Conservation (phyloP, 1,140 invertebrate species). For the Cyrtorhinus lividipennis region DNA sequence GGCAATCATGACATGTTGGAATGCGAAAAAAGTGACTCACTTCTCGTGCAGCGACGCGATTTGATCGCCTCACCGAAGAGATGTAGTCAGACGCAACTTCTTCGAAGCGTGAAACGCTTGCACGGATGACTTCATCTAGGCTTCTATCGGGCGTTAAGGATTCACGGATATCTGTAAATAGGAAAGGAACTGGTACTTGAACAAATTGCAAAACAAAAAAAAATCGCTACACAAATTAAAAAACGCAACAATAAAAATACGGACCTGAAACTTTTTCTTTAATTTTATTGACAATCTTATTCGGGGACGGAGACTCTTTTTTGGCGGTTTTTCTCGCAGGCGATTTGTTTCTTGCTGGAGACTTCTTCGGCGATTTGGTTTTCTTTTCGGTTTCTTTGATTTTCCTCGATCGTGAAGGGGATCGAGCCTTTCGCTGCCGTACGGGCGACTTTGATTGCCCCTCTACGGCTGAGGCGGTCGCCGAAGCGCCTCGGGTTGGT, state of each 20-base stretch:
- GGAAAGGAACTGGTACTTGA: not conserved
- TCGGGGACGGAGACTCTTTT: not conserved
- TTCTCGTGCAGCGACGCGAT: not conserved
- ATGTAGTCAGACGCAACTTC: constrained; percentile 1
- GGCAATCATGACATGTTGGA: too few relatives aligned
- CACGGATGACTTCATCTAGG: not conserved
- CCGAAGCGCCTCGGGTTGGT: too few relatives aligned
- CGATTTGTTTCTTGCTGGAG: not conserved
- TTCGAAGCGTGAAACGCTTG: constrained; percentile 6
- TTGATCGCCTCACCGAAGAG: not conserved
- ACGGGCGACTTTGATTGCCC: too few relatives aligned
- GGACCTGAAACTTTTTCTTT: not conserved
- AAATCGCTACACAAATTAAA: not conserved
- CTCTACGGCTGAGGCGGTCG: too few relatives aligned
- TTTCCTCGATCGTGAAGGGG: too few relatives aligned
- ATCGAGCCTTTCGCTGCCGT: too few relatives aligned
- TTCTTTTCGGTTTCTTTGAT: too few relatives aligned
- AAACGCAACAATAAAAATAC: not conserved
- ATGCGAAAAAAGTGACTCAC: not conserved
- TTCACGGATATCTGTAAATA: not conserved
- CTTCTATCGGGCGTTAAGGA: not conserved
- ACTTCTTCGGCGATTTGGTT: not conserved
- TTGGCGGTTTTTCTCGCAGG: not conserved
- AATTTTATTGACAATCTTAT: not conserved
- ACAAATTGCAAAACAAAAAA: not conserved